phyloP scores from a whole-genome alignment of 2,113 vertebrate species.

The Elachura formosa region DNA sequence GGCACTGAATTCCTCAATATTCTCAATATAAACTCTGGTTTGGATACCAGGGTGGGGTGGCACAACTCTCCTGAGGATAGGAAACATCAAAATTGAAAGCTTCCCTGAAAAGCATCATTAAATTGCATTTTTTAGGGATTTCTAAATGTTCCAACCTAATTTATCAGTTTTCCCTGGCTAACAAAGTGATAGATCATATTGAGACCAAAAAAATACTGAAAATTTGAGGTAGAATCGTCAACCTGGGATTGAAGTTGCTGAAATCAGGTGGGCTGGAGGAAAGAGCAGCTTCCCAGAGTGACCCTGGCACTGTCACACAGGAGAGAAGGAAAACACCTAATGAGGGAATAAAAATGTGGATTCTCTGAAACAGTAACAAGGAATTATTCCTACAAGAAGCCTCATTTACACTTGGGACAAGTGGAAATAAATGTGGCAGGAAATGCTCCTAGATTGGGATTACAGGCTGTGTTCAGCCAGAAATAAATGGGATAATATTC shows the following conservation, averaged over 20 bases:
- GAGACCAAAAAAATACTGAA: neutral
- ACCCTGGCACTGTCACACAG: neutral
- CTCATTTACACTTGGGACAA: neutral
- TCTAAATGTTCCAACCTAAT: neutral
- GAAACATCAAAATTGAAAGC: neutral
- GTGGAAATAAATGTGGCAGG: neutral
- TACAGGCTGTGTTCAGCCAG: neutral
- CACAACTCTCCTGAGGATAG: neutral
- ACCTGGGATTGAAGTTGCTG: neutral
- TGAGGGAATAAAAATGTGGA: neutral
- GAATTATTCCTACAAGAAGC: neutral
- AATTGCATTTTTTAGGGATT: neutral
- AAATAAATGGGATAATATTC: neutral
- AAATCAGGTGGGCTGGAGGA: neutral
- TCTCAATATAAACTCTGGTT: neutral
- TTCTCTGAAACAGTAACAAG: neutral
- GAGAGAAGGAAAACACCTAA: neutral
- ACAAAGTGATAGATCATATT: neutral
- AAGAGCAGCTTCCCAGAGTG: neutral
- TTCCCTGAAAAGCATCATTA: neutral
- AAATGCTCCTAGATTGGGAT: neutral
- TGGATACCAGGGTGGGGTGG: neutral
- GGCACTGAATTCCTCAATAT: neutral
- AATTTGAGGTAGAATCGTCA: neutral
- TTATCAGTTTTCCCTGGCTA: neutral